These are phyloP conservation scores for Phymanthus crucifer DNA, from an alignment of 92 coral and sea anemone species.

Conservation along the genomic window DNA sequence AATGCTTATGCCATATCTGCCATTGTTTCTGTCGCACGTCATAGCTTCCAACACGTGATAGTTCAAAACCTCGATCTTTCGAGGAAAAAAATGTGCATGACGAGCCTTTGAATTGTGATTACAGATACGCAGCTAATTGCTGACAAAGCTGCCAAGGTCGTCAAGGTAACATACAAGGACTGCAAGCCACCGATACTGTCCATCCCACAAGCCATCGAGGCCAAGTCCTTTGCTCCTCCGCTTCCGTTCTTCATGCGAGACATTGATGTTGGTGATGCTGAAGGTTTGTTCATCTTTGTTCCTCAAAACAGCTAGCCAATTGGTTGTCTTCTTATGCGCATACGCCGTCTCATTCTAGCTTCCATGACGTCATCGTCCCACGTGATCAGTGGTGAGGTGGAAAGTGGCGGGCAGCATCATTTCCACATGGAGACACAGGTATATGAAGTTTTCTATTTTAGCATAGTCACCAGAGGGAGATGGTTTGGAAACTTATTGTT, in stretches of 20 bases:
- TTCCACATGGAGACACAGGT: slow-evolving; percentile 66
- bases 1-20: too few relatives aligned
- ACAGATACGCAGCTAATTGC: slow-evolving; percentile 56
- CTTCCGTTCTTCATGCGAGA: slow-evolving; percentile 1
- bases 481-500: too few relatives aligned
- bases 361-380: slow-evolving; percentile 52
- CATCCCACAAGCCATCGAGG: slow-evolving; percentile 55
- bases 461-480: too few relatives aligned
- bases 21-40: too few relatives aligned
- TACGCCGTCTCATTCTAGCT: slow-evolving; percentile 3
- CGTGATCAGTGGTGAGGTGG: slow-evolving; percentile 53
- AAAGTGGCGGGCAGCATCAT: slow-evolving; percentile 57
- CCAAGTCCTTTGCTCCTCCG: slow-evolving; percentile 38
- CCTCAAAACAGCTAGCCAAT: neutral
- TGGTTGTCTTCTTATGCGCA: neutral
- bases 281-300: slow-evolving; percentile 28
- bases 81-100: too few relatives aligned
- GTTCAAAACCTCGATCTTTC: too few relatives aligned
- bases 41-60: too few relatives aligned
- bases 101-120: neutral
- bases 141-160: slow-evolving; percentile 51
- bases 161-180: slow-evolving; percentile 49
- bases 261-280: slow-evolving; percentile 46
- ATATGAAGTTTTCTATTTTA: neutral
- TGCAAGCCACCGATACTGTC: slow-evolving; percentile 52